Conservation (phyloP, 2,797 vertebrate genomes). For the Tauraco hartlaubi region DNA sequence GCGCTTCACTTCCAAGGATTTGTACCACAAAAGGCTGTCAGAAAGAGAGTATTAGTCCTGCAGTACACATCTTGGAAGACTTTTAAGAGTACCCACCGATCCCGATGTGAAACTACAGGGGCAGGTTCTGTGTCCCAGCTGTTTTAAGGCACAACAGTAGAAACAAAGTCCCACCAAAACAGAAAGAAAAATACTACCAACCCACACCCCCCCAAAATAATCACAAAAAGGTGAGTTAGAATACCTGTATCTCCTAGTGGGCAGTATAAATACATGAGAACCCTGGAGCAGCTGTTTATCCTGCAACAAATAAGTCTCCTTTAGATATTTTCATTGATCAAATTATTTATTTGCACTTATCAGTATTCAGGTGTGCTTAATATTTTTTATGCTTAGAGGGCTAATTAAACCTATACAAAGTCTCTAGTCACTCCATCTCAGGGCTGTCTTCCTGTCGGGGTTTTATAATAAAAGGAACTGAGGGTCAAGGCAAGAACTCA, state of each 20-base stretch:
- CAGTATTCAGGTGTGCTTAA: conserved; percentile 13
- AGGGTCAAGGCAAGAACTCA: too few species aligned
- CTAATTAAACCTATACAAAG: conserved; percentile 30
- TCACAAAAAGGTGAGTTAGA: neutral
- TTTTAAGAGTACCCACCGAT: neutral
- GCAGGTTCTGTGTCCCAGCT: neutral
- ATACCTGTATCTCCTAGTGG: neutral
- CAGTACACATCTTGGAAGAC: neutral
- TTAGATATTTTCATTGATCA: conserved; percentile 13
- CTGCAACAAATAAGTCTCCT: neutral
- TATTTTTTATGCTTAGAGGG: neutral
- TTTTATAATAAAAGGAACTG: too few species aligned
- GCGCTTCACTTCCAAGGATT: neutral
- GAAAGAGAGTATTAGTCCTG: neutral
- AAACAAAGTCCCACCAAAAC: neutral
- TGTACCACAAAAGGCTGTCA: neutral
- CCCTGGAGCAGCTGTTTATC: neutral
- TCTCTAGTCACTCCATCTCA: neutral
- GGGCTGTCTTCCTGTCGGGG: neutral
- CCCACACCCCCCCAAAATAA: too few species aligned
- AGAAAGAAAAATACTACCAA: neutral
- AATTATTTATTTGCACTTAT: conserved; percentile 30
- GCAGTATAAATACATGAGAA: neutral
- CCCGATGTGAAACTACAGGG: neutral
- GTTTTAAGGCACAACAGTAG: neutral